Conservation (phyloP, 2,797 vertebrate species). For the Aeoliscus strigatus region DNA sequence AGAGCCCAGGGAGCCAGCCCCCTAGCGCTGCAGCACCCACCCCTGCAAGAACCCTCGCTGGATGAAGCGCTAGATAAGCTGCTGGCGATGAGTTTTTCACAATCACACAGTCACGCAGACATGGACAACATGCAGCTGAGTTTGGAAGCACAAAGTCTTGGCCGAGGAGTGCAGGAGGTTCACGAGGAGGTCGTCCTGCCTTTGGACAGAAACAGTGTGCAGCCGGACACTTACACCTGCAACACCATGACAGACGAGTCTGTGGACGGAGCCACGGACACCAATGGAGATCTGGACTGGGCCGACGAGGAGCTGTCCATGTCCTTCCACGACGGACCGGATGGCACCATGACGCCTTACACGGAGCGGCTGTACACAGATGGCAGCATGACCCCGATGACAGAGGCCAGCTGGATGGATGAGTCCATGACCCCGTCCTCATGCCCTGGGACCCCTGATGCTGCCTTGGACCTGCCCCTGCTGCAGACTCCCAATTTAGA, state of each 20-base stretch:
- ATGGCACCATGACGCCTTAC: constrained; percentile 74
- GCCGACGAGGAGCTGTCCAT: constrained; percentile 74
- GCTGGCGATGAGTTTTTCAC: constrained; percentile 67
- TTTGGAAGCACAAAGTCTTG: constrained; percentile 18
- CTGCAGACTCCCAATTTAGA: constrained; percentile 72
- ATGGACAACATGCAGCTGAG: constrained; percentile 19
- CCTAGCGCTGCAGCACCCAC: constrained; percentile 14
- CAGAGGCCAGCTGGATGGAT: constrained; percentile 80
- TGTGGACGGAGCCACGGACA: constrained; percentile 45
- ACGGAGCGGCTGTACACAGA: constrained; percentile 73
- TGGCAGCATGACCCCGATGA: constrained; percentile 76
- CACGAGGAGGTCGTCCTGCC: constrained; percentile 71
- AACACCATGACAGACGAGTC: constrained; percentile 63
- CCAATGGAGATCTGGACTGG: constrained; percentile 73
- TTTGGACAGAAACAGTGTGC: constrained; percentile 69
- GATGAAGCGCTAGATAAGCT: constrained; percentile 74
- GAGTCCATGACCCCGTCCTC: constrained; percentile 73
- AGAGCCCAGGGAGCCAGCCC: constrained; percentile 22
- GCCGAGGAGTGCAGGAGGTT: constrained; percentile 52
- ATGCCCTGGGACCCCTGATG: constrained; percentile 67
- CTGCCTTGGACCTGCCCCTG: constrained; percentile 70
- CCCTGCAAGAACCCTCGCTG: constrained; percentile 46
- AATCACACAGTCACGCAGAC: not conserved
- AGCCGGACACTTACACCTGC: constrained; percentile 72
- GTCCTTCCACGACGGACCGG: constrained; percentile 66